Conservation (phyloP, 2,888 invertebrate species). For the Peribatodes rhomboidaria region DNA sequence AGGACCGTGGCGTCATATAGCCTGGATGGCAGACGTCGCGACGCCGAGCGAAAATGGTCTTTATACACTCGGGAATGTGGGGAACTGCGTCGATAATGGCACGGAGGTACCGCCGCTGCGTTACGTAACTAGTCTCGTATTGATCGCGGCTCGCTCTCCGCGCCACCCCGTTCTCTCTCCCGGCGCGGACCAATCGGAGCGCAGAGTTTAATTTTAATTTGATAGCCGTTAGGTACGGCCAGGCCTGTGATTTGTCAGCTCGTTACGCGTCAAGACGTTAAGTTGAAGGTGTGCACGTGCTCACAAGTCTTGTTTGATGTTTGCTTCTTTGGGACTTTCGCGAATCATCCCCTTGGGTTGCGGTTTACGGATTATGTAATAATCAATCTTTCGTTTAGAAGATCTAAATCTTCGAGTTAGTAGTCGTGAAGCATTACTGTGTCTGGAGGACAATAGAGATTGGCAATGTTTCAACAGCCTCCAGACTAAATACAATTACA, state of each 20-base stretch:
- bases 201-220: constrained; percentile 81
- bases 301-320: constrained; percentile 11
- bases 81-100: constrained; percentile 49
- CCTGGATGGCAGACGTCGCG: constrained; percentile 29
- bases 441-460: not conserved
- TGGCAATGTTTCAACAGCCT: constrained; percentile 18
- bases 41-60: constrained; percentile 44
- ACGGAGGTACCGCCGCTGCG: constrained; percentile 46
- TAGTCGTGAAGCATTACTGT: not conserved
- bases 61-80: constrained; percentile 34
- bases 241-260: constrained; percentile 74
- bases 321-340: constrained; percentile 12
- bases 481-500: constrained; percentile 11
- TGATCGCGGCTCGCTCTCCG: constrained; percentile 68
- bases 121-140: constrained; percentile 79
- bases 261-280: constrained; percentile 60
- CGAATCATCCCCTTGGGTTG: constrained; percentile 4
- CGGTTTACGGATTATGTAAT: constrained; percentile 19
- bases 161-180: constrained; percentile 50
- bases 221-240: constrained; percentile 69
- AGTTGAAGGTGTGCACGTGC: constrained; percentile 52
- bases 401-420: not conserved
- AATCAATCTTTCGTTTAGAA: too few relatives aligned
- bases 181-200: constrained; percentile 68
- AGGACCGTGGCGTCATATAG: constrained; percentile 48